These are phyloP conservation scores for Ia io DNA, from an alignment of 2,113 vertebrate genomes.

Conservation along the genomic window DNA sequence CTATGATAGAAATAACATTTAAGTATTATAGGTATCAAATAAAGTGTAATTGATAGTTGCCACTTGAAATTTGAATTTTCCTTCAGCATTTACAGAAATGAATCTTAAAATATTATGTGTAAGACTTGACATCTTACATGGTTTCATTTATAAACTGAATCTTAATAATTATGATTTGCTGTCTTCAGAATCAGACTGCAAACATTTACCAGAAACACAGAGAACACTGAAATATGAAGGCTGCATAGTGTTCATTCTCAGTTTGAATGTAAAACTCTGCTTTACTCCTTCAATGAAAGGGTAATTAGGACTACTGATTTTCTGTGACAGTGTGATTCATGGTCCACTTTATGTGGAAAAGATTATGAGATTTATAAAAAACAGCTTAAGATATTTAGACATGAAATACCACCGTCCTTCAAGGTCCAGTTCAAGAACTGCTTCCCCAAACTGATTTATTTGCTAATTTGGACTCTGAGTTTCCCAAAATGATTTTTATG, in stretches of 20 bases:
- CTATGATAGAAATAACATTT: neutral
- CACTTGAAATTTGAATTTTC: slow-evolving; percentile 18
- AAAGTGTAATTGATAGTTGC: neutral
- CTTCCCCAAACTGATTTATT: neutral
- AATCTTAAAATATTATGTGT: slow-evolving; percentile 4
- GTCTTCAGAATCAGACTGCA: slow-evolving; percentile 19
- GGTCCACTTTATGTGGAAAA: slow-evolving; percentile 7
- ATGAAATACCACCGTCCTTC: neutral
- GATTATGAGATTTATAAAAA: neutral
- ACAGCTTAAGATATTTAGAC: neutral
- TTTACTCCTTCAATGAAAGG: neutral
- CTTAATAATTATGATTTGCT: neutral
- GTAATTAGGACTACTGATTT: neutral
- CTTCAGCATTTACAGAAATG: neutral
- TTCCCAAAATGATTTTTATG: neutral
- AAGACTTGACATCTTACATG: neutral
- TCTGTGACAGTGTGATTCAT: neutral
- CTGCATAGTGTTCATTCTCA: neutral
- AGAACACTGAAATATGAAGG: neutral
- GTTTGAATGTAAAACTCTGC: neutral
- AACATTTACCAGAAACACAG: slow-evolving; percentile 17
- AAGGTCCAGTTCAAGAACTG: neutral
- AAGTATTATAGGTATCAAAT: neutral
- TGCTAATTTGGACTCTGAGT: neutral
- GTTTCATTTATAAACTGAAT: neutral